Conservation (phyloP, 2,113 vertebrate species). For the Tupaia tana region DNA sequence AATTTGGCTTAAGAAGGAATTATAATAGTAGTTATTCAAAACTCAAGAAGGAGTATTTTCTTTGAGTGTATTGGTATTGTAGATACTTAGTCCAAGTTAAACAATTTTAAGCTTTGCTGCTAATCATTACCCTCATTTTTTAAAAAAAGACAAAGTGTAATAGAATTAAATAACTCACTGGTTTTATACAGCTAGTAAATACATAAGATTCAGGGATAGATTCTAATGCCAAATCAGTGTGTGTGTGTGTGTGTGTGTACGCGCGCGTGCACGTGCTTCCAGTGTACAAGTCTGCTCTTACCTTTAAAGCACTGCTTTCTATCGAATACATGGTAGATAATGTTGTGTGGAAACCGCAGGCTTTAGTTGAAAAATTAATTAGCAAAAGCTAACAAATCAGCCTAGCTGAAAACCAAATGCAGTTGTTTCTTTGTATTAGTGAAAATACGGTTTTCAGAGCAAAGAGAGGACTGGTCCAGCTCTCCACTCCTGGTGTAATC, state of each 20-base stretch:
- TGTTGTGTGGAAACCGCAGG: background rate
- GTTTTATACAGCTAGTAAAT: background rate
- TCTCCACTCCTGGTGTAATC: background rate
- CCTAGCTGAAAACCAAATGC: background rate
- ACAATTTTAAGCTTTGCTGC: background rate
- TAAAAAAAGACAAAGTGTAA: background rate
- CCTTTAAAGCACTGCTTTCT: conserved; percentile 13
- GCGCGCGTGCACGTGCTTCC: background rate
- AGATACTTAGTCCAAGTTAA: conserved; percentile 1
- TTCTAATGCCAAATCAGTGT: background rate
- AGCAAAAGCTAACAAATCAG: background rate
- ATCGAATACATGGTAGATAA: background rate
- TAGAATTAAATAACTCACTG: background rate
- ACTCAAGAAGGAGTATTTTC: background rate
- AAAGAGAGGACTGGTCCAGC: background rate
- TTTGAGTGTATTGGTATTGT: background rate
- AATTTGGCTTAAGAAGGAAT: conserved; percentile 50
- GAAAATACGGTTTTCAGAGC: background rate
- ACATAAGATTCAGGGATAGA: background rate
- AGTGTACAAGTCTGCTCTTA: background rate
- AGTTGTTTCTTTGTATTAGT: background rate
- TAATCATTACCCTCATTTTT: background rate
- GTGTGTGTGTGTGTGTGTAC: background rate
- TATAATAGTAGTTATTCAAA: conserved; percentile 26
- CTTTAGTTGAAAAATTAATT: background rate